Evolutionary conservation across 2,888 invertebrate species (phyloP), one percentile per base, ranked within the genome.

Genomic region (Trisateles emortualis): DNA sequence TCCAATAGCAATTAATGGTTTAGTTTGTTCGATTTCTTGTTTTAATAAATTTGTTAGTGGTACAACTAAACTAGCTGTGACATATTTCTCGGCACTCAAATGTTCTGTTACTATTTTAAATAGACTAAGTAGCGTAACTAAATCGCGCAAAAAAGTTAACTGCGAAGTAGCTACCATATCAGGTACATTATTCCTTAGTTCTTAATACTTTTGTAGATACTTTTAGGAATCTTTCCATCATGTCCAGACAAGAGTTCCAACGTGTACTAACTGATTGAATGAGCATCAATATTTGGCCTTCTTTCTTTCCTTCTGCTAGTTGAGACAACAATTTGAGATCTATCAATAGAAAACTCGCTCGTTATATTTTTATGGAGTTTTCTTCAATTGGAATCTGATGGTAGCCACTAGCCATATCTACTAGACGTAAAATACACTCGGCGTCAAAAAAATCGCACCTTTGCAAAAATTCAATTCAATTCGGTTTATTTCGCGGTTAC

Each of bases 161-260:
- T 36, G 5, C 42, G 65, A 74, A n/a, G 68, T 44, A 13, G 64
- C 17, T 11, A 68, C n/a, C 74, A 69, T 72, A 44, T 74, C 69
- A 33, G 70, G 70, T 33, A 63, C 45, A 44, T 71, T 68, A 49
- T 52, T 8, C 65, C 50, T 50, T 67, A 68, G 57, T 59, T 59
- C 44, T 67, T 36, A 17, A 17, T 10, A 36, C 36, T 9, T 8
- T 36, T 17, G 36, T 17, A 17, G 36, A 36, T 48, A 68, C 41
- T 63, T 38, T 65, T 51, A 52, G 33, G 39, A 73, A 68, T 70
- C 66, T 55, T 41, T 36, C 36, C 17, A 73, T 38, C 71, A 72
- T 76, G 42, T 74, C 74, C 5, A 74, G 52, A 39, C 65, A 68
- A 17, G 65, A 75, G 50, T 74, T 74, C 70, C 74, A 76, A 40